phyloP scores from a whole-genome alignment of 1,140 invertebrate species.

The Caenorhabditis brenneri region DNA sequence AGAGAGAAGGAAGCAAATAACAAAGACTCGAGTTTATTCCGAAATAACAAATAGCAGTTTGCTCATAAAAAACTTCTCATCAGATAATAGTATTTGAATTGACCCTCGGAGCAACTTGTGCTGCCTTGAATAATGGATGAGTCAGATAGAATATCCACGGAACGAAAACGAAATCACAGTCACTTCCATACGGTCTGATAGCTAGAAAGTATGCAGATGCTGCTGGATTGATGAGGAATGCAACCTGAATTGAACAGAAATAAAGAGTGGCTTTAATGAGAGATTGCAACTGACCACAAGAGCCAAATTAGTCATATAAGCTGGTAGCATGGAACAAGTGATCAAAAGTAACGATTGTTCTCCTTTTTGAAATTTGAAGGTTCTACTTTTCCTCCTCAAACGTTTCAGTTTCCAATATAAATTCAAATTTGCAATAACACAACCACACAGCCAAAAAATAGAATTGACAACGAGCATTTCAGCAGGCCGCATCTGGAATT shows the following conservation, averaged over 20 bases:
- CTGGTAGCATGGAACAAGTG: background rate
- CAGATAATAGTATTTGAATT: too few species aligned
- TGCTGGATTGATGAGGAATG: background rate
- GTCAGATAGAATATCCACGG: slow-evolving; percentile 9
- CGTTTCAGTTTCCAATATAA: background rate
- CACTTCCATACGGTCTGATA: background rate
- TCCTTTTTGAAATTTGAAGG: background rate
- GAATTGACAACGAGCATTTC: background rate
- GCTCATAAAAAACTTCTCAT: too few species aligned
- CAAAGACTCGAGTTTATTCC: too few species aligned
- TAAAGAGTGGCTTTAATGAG: too few species aligned
- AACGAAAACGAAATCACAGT: background rate
- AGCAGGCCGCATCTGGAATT: background rate
- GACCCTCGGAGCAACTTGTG: too few species aligned
- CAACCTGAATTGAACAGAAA: too few species aligned
- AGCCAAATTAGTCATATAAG: background rate
- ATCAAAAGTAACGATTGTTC: background rate
- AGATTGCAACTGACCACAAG: background rate
- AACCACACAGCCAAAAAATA: background rate
- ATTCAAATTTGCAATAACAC: background rate
- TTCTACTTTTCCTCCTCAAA: background rate
- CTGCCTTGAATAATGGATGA: background rate
- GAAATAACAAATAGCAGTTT: too few species aligned
- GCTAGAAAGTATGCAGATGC: background rate
- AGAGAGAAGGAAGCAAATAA: too few species aligned